Base-by-base conservation (phyloP, 2,113 vertebrate genomes). In the Neopipo cinnamomea region DNA sequence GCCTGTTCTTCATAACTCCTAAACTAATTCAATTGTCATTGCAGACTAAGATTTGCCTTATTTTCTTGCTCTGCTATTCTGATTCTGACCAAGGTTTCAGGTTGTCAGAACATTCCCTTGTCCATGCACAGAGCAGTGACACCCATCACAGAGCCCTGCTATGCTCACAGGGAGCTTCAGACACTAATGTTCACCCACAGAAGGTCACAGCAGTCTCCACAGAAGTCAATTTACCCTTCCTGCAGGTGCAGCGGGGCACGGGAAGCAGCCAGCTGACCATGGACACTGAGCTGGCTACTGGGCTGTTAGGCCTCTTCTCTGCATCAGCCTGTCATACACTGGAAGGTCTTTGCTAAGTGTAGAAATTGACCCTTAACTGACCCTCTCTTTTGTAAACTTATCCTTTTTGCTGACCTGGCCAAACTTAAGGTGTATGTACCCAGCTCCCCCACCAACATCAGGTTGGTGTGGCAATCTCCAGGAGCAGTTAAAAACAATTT, bases 251-350 rank as follows among this genome's bases (percentile, higher is more conserved):
- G 14, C 23, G 49, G 46, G 30, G 18, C 25, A 31, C 11, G 12
- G 42, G 12, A 23, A 37, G 21, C 24, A 65, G 7, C 15, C 31
- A 66, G 15, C 14, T 47, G 35, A 12, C 6, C 1, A 1, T 12
- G 46, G 6, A 39, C 6, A 4, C 31, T 2, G 3, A 77, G 30
- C n/a, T 56, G 44, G 13, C 17, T 47, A 3, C 27, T 28, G 53
- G 10, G n/a, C 21, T 41, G 42, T 25, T 49, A 67, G 66, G 21
- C 7, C 13, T 61, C 41, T 61, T 78, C 46, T 19, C 61, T n/a
- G 12, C 52, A 24, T 21, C 67, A 72, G 37, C 39, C 63, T 1
- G 0, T 21, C 12, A 14, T 8, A 8, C 0, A 0, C 47, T 63
- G 33, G 5, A 72, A 8, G 31, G 16, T 14, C 42, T 74, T 75